Conservation (phyloP, 2,113 vertebrate species). For the Ia io region DNA sequence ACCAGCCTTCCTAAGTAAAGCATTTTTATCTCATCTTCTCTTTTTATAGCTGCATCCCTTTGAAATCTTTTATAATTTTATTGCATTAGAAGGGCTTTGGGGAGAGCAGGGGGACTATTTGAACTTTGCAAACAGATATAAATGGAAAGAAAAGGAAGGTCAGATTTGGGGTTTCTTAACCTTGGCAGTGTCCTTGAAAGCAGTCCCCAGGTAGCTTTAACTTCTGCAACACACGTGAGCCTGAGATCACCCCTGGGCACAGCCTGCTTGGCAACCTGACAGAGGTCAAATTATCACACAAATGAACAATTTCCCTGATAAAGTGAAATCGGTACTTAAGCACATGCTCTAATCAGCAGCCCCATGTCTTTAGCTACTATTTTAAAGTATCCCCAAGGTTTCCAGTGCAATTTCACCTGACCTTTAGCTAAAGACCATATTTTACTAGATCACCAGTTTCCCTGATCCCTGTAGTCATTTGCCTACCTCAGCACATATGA, state of each 20-base stretch:
- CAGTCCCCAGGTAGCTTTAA: slow-evolving; percentile 78
- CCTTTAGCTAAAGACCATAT: slow-evolving; percentile 70
- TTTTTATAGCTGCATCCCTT: slow-evolving; percentile 39
- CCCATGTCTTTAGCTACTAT: slow-evolving; percentile 44
- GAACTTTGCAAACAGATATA: slow-evolving; percentile 75
- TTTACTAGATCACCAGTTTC: slow-evolving; percentile 64
- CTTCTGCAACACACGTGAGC: slow-evolving; percentile 66
- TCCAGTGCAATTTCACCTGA: slow-evolving; percentile 63
- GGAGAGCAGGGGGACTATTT: background rate
- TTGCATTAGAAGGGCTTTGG: slow-evolving; percentile 48
- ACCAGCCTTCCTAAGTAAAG: slow-evolving; percentile 20
- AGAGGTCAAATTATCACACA: slow-evolving; percentile 83
- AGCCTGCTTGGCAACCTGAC: slow-evolving; percentile 76
- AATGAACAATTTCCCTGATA: slow-evolving; percentile 81
- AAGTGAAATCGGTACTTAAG: slow-evolving; percentile 60
- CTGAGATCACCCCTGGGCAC: slow-evolving; percentile 68
- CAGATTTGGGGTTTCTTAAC: slow-evolving; percentile 75
- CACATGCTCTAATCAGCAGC: slow-evolving; percentile 61
- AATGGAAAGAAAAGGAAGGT: slow-evolving; percentile 62
- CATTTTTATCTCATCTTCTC: slow-evolving; percentile 45
- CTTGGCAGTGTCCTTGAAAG: slow-evolving; percentile 81
- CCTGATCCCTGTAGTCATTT: slow-evolving; percentile 47
- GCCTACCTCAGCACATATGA: slow-evolving; percentile 45
- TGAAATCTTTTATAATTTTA: slow-evolving; percentile 63
- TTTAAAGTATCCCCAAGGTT: slow-evolving; percentile 70